Conservation (phyloP, 1,140 invertebrate genomes). For the Drosophila punjabiensis region DNA sequence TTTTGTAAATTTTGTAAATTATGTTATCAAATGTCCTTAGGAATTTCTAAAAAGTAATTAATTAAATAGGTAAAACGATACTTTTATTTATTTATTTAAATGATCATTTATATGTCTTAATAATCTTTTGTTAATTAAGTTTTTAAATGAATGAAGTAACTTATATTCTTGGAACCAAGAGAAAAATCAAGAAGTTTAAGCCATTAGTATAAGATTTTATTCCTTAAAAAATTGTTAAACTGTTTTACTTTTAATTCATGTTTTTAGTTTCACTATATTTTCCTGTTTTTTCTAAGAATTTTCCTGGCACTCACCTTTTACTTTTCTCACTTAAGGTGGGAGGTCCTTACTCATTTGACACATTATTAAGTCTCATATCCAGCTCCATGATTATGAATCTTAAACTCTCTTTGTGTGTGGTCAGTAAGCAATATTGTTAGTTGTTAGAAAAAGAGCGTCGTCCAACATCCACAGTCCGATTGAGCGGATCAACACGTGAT, state of each 20-base stretch:
- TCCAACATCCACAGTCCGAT: conserved; percentile 23
- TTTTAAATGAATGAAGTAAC: background rate
- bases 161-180: too few relatives aligned
- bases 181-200: background rate
- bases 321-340: background rate
- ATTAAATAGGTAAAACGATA: background rate
- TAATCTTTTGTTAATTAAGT: background rate
- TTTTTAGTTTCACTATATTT: background rate
- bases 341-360: conserved; percentile 7
- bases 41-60: background rate
- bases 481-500: conserved; percentile 32
- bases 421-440: conserved; percentile 8
- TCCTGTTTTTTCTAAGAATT: background rate
- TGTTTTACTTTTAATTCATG: background rate
- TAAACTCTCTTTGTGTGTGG: conserved; percentile 8
- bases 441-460: background rate
- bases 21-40: conserved; percentile 11
- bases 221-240: background rate
- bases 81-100: background rate
- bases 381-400: conserved; percentile 7
- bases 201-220: too few relatives aligned
- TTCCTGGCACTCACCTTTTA: background rate
- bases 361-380: background rate
- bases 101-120: too few relatives aligned
- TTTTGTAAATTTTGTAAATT: conserved; percentile 20